Conservation (phyloP, 2,888 invertebrate species). For the Ptilodon capucinus region DNA sequence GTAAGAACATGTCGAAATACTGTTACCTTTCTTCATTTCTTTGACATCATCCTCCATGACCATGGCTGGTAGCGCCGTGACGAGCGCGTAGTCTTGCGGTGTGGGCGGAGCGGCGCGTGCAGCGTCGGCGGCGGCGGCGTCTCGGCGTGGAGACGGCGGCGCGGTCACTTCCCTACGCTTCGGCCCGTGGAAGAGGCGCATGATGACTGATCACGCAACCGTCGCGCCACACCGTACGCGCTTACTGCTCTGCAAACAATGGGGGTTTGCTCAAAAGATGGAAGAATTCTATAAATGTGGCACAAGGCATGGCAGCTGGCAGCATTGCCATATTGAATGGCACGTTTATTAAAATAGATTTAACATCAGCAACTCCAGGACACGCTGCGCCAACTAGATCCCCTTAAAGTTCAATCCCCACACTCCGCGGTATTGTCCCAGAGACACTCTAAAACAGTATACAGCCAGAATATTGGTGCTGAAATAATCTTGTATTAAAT, state of each 20-base stretch:
- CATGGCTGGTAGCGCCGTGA: constrained; percentile 89
- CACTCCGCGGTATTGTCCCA: constrained; percentile 88
- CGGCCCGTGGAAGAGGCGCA: constrained; percentile 85
- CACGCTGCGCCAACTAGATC: constrained; percentile 92
- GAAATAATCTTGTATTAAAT: too few relatives aligned
- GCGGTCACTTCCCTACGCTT: constrained; percentile 85
- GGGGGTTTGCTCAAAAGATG: not conserved
- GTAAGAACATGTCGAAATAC: too few relatives aligned
- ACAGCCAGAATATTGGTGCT: too few relatives aligned
- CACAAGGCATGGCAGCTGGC: too few relatives aligned
- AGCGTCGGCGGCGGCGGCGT: constrained; percentile 60
- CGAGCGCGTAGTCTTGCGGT: constrained; percentile 85
- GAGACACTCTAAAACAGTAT: constrained; percentile 82
- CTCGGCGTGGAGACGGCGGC: constrained; percentile 71
- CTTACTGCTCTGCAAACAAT: constrained; percentile 42
- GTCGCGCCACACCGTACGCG: constrained; percentile 66
- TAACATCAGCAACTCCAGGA: constrained; percentile 96
- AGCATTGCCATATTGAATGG: too few relatives aligned
- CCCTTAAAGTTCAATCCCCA: constrained; percentile 93
- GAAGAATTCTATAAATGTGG: too few relatives aligned
- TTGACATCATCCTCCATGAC: constrained; percentile 87
- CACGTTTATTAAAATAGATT: too few relatives aligned
- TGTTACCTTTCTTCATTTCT: constrained; percentile 82
- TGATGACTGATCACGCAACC: constrained; percentile 80
- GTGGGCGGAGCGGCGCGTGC: constrained; percentile 82